Evolutionary conservation across 2,888 invertebrate species (phyloP).

Genomic region (Lottia scabra): DNA sequence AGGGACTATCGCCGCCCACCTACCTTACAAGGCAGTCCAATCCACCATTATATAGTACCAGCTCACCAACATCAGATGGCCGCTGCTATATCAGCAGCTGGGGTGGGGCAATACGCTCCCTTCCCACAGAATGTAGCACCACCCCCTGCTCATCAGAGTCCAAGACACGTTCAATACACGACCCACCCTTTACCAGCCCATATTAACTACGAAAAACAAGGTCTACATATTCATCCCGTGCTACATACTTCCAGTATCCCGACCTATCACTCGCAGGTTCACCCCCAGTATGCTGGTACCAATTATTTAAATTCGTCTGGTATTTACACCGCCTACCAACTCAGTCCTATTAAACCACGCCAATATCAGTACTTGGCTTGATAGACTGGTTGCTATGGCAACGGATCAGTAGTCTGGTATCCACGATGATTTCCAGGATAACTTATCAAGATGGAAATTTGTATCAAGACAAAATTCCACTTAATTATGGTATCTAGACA

Average conservation of each 20-base stretch:
- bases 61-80: conserved; percentile 65
- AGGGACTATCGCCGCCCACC: conserved; percentile 75
- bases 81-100: conserved; percentile 49
- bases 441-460: too few relatives aligned
- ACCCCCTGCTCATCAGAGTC: conserved; percentile 83
- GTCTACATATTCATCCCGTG: conserved; percentile 71
- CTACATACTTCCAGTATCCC: conserved; percentile 56
- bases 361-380: conserved; percentile 74
- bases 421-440: too few relatives aligned
- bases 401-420: too few relatives aligned
- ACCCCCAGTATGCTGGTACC: conserved; percentile 75
- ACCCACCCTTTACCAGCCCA: conserved; percentile 86
- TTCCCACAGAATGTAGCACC: conserved; percentile 75
- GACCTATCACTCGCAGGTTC: conserved; percentile 54
- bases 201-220: conserved; percentile 20
- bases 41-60: conserved; percentile 66
- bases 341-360: conserved; percentile 77
- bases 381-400: conserved; percentile 8
- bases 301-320: conserved; percentile 68
- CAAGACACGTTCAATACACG: conserved; percentile 74
- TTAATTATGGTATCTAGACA: too few relatives aligned
- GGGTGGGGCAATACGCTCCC: conserved; percentile 56
- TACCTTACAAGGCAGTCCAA: conserved; percentile 54
- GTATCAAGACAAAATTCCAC: too few relatives aligned
- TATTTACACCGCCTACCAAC: conserved; percentile 75